These are phyloP conservation scores for Ceratina japonica DNA, from an alignment of 1,140 invertebrate genomes.

Conservation along the genomic window DNA sequence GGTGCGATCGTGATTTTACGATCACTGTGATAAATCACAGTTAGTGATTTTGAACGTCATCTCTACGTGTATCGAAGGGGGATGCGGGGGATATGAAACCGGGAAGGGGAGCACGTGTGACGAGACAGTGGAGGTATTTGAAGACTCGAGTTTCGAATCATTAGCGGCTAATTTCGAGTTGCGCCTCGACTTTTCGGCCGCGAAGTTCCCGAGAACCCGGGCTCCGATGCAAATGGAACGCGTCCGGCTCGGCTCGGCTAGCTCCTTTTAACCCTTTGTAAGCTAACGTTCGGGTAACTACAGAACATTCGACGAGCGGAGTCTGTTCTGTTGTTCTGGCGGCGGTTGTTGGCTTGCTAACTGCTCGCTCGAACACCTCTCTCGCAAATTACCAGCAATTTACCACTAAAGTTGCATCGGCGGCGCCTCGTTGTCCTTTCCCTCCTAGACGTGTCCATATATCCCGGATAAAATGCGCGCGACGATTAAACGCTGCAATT, in stretches of 20 bases:
- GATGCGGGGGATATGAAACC: too few relatives aligned
- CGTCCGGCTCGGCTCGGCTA: slow-evolving; percentile 34
- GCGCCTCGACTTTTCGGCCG: neutral
- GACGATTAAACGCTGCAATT: too few relatives aligned
- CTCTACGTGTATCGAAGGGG: too few relatives aligned
- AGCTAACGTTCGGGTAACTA: slow-evolving; percentile 60
- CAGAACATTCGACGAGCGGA: slow-evolving; percentile 54
- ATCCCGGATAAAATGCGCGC: too few relatives aligned
- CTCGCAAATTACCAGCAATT: slow-evolving; percentile 71
- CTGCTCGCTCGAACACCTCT: slow-evolving; percentile 65
- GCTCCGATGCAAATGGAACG: slow-evolving; percentile 42
- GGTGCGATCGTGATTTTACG: too few relatives aligned
- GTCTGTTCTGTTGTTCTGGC: slow-evolving; percentile 62
- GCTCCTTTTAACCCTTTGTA: slow-evolving; percentile 59
- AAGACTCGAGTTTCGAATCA: neutral
- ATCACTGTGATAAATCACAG: too few relatives aligned
- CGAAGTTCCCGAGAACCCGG: slow-evolving; percentile 20
- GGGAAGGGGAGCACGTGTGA: too few relatives aligned
- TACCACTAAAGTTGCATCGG: slow-evolving; percentile 66
- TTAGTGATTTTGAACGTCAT: too few relatives aligned
- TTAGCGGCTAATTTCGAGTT: neutral
- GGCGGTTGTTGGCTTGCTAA: slow-evolving; percentile 67
- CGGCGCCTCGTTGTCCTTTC: slow-evolving; percentile 52
- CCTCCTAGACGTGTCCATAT: slow-evolving; percentile 38
- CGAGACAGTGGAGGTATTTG: too few relatives aligned